Conservation (phyloP, 2,888 invertebrate species). For the Scaeva pyrastri region DNA sequence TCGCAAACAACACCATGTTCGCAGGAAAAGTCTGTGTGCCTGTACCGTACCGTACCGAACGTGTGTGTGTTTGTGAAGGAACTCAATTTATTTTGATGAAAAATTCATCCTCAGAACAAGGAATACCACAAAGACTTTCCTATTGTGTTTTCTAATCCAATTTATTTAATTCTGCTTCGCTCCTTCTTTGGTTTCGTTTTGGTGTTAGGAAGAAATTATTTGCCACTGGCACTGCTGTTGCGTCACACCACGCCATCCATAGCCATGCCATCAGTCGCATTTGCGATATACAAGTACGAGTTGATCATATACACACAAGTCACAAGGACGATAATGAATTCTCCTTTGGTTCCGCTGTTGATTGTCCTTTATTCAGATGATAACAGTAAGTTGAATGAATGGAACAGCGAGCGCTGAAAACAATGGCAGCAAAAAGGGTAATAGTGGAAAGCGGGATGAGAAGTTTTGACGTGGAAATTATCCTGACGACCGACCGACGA, state of each 20-base stretch:
- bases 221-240: constrained; percentile 69
- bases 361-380: constrained; percentile 71
- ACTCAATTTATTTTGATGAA: constrained; percentile 60
- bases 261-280: constrained; percentile 42
- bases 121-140: constrained; percentile 63
- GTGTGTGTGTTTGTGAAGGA: constrained; percentile 17
- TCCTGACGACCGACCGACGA: constrained; percentile 34
- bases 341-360: constrained; percentile 70
- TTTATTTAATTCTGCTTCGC: constrained; percentile 53
- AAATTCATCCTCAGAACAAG: constrained; percentile 41
- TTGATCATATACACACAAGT: neutral
- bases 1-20: constrained; percentile 21
- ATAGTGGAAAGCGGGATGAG: constrained; percentile 28
- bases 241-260: constrained; percentile 17
- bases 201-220: constrained; percentile 26
- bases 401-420: constrained; percentile 62
- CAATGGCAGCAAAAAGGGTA: constrained; percentile 49
- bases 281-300: constrained; percentile 55
- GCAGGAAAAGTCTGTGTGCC: neutral
- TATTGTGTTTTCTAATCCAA: constrained; percentile 69
- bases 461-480: neutral
- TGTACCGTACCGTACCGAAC: no score
- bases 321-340: constrained; percentile 64
- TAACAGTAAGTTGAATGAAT: constrained; percentile 61
- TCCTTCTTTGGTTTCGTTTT: constrained; percentile 4